Evolutionary conservation across 2,113 vertebrate species (phyloP), one percentile per base, ranked within the genome.

Genomic region (Cyprinodon brontotheroides): DNA sequence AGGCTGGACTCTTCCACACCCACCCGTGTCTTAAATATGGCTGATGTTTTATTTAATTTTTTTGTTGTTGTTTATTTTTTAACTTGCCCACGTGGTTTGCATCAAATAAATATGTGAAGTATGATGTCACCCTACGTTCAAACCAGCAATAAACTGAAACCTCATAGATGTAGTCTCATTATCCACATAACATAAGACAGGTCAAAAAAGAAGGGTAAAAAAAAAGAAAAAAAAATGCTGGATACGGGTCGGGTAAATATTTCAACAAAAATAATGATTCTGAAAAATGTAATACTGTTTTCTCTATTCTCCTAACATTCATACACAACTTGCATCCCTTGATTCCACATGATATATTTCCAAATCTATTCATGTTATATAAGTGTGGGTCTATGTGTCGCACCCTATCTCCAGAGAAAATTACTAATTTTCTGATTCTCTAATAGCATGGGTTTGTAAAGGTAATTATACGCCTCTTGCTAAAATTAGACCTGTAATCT

Each of bases 1-100:
- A 37, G 79, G 72, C 80, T 3, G 53, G 72, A 62, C 72, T 63
- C 74, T 22, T 79, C 87, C 86, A 92, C 89, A 83, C 86, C 84
- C 86, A 81, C 22, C 63, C 74, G 78, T 75, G 68, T 80, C 78
- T 83, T 29, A 29, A 75, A 85, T 86, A 83, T 48, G 77, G 71
- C 76, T 72, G 11, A 60, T 83, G 84, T 79, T 88, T 29, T 29
- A 29, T 29, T 29, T 29, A 29, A 29, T 29, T 29, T 29, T 1
- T 29, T 29, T 29, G 29, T 29, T 29, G 1, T 29, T 29, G 29
- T 29, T 29, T 29, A 29, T 29, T 29, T 84, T 74, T 75, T 53
- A 75, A 78, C 75, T 41, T 64, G 74, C 71, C 71, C 67, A 45
- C 41, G 29, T 61, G 39, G 39, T 83, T 79, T 75, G 79, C 74